Evolutionary conservation across 1,140 invertebrate genomes (phyloP).

Genomic region (Drosophila ogumai): DNA sequence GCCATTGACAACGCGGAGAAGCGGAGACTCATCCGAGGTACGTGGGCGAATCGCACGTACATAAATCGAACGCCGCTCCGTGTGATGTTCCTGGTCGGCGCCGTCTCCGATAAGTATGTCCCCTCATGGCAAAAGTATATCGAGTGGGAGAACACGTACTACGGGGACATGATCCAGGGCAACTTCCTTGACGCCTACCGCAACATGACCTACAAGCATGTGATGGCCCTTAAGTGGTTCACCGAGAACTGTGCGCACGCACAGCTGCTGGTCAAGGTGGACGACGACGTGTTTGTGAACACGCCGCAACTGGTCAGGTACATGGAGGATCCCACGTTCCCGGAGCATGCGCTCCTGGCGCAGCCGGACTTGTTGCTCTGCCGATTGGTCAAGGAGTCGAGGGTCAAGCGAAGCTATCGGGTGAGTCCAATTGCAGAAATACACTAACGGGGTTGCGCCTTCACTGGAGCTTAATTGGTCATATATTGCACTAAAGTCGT

Average conservation of each 20-base stretch:
- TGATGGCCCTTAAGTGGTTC: conserved; percentile 93
- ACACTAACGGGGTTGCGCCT: not conserved
- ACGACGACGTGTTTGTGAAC: conserved; percentile 93
- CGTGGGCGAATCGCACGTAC: conserved; percentile 87
- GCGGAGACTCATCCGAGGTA: conserved; percentile 88
- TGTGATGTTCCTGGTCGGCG: conserved; percentile 90
- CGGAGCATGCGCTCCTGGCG: conserved; percentile 45
- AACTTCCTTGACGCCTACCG: conserved; percentile 92
- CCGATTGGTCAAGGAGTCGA: conserved; percentile 84
- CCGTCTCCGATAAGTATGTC: conserved; percentile 68
- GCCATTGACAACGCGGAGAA: conserved; percentile 88
- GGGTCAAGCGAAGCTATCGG: conserved; percentile 87
- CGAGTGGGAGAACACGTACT: conserved; percentile 87
- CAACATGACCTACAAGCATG: conserved; percentile 95
- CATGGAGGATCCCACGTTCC: conserved; percentile 78
- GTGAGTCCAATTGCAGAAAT: conserved; percentile 33
- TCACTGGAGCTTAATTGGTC: not conserved
- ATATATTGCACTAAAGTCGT: not conserved
- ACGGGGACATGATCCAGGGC: conserved; percentile 92
- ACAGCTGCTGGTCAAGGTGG: conserved; percentile 91
- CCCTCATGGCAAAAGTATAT: conserved; percentile 85
- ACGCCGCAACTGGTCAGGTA: conserved; percentile 88
- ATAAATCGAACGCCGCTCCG: conserved; percentile 79
- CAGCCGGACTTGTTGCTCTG: conserved; percentile 87
- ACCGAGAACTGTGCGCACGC: conserved; percentile 89